Evolutionary conservation across 2,797 vertebrate species (phyloP), one percentile per base, ranked within the genome.

Genomic region (Rhabdomys pumilio): DNA sequence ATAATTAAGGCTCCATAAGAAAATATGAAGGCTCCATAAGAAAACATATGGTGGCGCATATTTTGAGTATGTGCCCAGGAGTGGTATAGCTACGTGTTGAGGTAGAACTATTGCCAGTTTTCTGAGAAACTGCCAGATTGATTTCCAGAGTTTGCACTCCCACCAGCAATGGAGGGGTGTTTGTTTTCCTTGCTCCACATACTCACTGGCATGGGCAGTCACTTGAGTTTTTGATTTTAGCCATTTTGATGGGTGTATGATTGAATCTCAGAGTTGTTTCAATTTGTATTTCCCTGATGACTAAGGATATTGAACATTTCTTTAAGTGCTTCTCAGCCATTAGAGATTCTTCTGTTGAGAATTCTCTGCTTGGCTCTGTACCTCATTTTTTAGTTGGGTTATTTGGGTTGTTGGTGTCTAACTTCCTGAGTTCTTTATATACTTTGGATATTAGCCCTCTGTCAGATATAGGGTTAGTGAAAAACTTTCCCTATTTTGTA

Each of bases 1-100:
- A 95, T 98, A 97, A 97, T 97, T 92, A 97, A 85, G 85, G 67
- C 88, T 96, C 92, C 84, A 61, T 96, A 95, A 93, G 69, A 90
- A 95, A 92, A 96, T 93, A 94, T 50, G 50, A 97, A 85, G 85
- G 67, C 88, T 96, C 93, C 84, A 61, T 96, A 95, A 93, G 69
- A 91, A 95, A 96, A 94, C 92, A 73, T 55, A 72, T 38, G 67
- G 34, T 19, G 17, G 34, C 3, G 2, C 34, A n/a, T n/a, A 69
- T 69, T 69, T 69, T n/a, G 65, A 14, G 65, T 31, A 67, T 34
- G 15, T 67, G 65, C 65, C 65, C 13, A 14, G 67, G 67, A 69
- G 31, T 69, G 34, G 67, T 69, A 69, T 69, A 69, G 67, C 34
- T 69, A 69, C 1, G 3, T 69, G 3, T 69, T 69, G 6, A 69